Base-by-base conservation (phyloP, 2,888 invertebrate species). In the Sisyra nigra region DNA sequence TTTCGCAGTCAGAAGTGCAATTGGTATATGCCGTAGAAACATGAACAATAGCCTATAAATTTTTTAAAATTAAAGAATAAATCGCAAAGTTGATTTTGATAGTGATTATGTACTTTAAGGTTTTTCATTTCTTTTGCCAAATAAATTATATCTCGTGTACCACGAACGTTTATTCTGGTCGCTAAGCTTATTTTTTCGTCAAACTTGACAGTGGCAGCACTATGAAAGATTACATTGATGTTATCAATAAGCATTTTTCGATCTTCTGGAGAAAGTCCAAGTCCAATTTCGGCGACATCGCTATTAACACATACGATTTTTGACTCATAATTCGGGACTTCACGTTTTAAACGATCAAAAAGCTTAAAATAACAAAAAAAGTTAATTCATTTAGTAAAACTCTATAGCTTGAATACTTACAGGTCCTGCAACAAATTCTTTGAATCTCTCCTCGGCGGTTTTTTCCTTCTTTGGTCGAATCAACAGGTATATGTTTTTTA, bases 131-230 rank as follows among this genome's bases (percentile, higher is more conserved):
- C 62, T 55, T 72, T 74, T 53, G 78, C 77, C 32, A 85, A 59
- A 6, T 67, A 62, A 10, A 84, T 56, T 46, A 85, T 60, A 50
- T 76, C 71, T 47, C 69, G 65, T 1, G 79, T 75, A 36, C 76
- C 76, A 30, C 72, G 61, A 6, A 82, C 72, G 59, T 85, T 85
- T 59, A 82, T 76, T 45, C 72, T 66, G 17, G 76, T 66, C 0
- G 83, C 77, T n/a, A 66, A 56, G 58, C 71, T 69, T 10, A 86
- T 59, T 38, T 70, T 71, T 55, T 84, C 83, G 55, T 83, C 79
- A 55, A 86, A 86, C 48, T 74, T 68, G 14, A 84, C 76, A 1
- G 82, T 82, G 1, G 83, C 84, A 2, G 84, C 84, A 37, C 75
- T 75, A 56, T 85, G 83, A 57, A 85, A 74, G 9, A 85, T 73